phyloP scores from a whole-genome alignment of 1,140 invertebrate genomes.

The Aphis gossypii region DNA sequence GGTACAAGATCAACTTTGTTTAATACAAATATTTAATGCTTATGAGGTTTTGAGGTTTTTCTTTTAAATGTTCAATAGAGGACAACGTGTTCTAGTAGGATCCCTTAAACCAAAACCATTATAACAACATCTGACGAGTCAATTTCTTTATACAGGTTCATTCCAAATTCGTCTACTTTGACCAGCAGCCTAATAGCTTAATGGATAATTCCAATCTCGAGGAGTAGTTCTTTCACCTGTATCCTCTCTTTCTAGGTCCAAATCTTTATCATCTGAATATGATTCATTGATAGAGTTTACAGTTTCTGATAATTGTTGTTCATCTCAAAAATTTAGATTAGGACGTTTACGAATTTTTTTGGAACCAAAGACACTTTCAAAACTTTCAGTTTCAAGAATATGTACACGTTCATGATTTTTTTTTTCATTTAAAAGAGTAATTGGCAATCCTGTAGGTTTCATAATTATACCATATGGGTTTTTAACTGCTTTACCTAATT shows the following conservation, averaged over 20 bases:
- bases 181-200: slow-evolving; percentile 73
- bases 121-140: slow-evolving; percentile 96
- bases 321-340: slow-evolving; percentile 77
- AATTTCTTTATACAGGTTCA: slow-evolving; percentile 97
- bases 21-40: slow-evolving; percentile 92
- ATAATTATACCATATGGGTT: slow-evolving; percentile 98
- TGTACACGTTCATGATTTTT: slow-evolving; percentile 91
- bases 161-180: slow-evolving; percentile 99
- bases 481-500: slow-evolving; percentile 90
- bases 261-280: slow-evolving; percentile 81
- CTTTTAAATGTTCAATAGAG: slow-evolving; percentile 81
- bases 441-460: slow-evolving; percentile 93
- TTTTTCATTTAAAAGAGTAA: slow-evolving; percentile 93
- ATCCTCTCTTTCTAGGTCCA: slow-evolving; percentile 84
- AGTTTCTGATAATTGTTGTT: slow-evolving; percentile 75
- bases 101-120: slow-evolving; percentile 87
- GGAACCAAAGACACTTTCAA: slow-evolving; percentile 92
- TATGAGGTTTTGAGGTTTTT: slow-evolving; percentile 82
- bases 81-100: slow-evolving; percentile 92
- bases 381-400: slow-evolving; percentile 94
- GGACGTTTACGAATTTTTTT: slow-evolving; percentile 93
- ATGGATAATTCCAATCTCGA: slow-evolving; percentile 73
- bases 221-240: slow-evolving; percentile 74
- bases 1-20: slow-evolving; percentile 97
- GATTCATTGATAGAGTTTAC: slow-evolving; percentile 75